Evolutionary conservation across 1,140 invertebrate species (phyloP).

Genomic region (Zaprionus ornatus): DNA sequence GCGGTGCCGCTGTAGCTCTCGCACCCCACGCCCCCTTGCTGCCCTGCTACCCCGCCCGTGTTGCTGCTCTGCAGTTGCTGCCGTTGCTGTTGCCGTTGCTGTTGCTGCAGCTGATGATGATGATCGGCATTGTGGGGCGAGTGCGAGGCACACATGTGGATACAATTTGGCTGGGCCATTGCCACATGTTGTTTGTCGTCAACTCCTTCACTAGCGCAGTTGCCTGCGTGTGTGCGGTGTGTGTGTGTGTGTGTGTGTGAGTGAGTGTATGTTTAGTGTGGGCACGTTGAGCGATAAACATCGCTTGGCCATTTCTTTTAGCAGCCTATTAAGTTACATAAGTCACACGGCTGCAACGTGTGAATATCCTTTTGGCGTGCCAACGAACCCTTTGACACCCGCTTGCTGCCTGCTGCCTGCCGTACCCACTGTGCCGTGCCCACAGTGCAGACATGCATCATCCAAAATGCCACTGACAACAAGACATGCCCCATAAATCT

Average conservation of each 20-base stretch:
- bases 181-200: constrained; percentile 59
- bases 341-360: constrained; percentile 59
- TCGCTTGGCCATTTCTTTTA: constrained; percentile 67
- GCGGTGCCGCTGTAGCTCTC: constrained; percentile 32
- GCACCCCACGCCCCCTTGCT: constrained; percentile 6
- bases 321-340: constrained; percentile 81
- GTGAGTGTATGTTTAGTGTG: constrained; percentile 34
- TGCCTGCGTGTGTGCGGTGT: constrained; percentile 28
- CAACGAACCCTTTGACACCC: constrained; percentile 73
- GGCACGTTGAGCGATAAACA: constrained; percentile 67
- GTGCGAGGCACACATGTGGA: constrained; percentile 70
- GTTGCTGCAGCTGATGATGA: constrained; percentile 54
- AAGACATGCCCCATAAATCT: constrained; percentile 69
- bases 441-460: constrained; percentile 49
- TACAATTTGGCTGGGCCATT: constrained; percentile 70
- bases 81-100: constrained; percentile 25
- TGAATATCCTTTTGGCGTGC: constrained; percentile 76
- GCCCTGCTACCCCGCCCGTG: constrained; percentile 16
- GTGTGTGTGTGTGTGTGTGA: constrained; percentile 20
- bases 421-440: constrained; percentile 15
- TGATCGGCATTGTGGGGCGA: constrained; percentile 50
- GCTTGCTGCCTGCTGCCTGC: not conserved
- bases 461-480: constrained; percentile 49
- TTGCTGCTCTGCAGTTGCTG: constrained; percentile 17
- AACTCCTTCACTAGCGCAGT: constrained; percentile 33